phyloP scores from a whole-genome alignment of 2,113 vertebrate species.

The Lathamus discolor region DNA sequence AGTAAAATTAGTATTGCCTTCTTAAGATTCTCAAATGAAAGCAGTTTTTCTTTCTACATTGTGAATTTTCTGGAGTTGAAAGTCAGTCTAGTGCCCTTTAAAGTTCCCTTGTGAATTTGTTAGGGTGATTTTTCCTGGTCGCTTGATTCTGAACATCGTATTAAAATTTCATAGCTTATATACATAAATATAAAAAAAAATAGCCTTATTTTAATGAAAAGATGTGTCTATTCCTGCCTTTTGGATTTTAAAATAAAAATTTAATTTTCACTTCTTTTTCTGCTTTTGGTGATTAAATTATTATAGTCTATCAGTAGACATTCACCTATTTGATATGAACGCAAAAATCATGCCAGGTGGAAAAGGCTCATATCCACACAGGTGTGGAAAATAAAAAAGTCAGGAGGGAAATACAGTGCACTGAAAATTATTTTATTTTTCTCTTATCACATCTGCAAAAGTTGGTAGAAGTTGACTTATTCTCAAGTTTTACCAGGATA shows the following conservation, averaged over 20 bases:
- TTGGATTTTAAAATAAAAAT: neutral
- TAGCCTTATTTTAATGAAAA: neutral
- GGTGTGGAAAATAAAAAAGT: neutral
- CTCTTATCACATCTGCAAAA: neutral
- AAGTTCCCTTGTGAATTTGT: neutral
- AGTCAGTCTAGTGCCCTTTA: neutral
- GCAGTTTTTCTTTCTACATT: neutral
- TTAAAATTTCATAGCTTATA: neutral
- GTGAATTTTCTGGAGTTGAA: neutral
- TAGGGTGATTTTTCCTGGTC: neutral
- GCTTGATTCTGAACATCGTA: neutral
- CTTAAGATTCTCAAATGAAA: neutral
- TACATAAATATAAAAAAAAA: neutral
- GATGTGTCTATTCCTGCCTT: neutral
- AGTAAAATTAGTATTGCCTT: neutral
- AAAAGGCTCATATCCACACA: neutral
- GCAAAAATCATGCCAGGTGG: neutral
- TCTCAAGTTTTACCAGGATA: neutral
- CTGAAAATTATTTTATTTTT: neutral
- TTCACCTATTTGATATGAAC: neutral
- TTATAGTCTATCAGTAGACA: neutral
- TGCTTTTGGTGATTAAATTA: neutral
- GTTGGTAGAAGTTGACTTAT: neutral
- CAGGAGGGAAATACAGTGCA: neutral
- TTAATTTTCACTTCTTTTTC: neutral